Conservation (phyloP, 2,113 vertebrate species). For the Nycticryphes semicollaris region DNA sequence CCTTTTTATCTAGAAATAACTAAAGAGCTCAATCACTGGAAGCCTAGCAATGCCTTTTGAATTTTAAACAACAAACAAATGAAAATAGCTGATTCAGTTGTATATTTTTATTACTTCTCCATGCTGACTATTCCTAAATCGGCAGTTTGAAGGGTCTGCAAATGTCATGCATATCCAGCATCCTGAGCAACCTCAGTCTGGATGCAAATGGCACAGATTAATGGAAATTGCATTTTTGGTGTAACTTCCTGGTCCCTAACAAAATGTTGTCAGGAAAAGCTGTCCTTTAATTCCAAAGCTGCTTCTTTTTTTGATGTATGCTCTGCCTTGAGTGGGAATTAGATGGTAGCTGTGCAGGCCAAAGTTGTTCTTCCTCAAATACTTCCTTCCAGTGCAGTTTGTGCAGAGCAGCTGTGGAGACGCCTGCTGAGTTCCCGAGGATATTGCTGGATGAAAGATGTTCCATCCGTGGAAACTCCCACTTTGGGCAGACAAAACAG, state of each 20-base stretch:
- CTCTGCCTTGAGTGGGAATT: background rate
- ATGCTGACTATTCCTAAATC: background rate
- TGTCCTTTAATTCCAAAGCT: background rate
- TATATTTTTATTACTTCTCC: background rate
- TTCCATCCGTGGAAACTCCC: background rate
- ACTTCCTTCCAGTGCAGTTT: background rate
- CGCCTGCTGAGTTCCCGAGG: background rate
- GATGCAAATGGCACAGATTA: background rate
- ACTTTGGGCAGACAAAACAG: background rate
- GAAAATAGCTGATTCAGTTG: constrained; percentile 12
- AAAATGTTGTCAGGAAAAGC: background rate
- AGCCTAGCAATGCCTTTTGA: background rate
- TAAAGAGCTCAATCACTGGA: background rate
- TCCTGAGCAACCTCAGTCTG: background rate
- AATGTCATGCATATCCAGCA: background rate
- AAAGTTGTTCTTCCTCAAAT: background rate
- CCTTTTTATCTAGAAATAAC: background rate
- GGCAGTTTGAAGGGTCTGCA: background rate
- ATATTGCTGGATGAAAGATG: background rate
- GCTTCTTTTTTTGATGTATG: background rate
- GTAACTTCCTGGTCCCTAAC: background rate
- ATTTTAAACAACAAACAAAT: constrained; percentile 25
- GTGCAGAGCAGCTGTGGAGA: rapidly evolving
- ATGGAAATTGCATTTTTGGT: background rate
- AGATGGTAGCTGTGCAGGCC: background rate